Evolutionary conservation across 2,113 vertebrate genomes (phyloP).

Genomic region (Poicephalus gulielmi): DNA sequence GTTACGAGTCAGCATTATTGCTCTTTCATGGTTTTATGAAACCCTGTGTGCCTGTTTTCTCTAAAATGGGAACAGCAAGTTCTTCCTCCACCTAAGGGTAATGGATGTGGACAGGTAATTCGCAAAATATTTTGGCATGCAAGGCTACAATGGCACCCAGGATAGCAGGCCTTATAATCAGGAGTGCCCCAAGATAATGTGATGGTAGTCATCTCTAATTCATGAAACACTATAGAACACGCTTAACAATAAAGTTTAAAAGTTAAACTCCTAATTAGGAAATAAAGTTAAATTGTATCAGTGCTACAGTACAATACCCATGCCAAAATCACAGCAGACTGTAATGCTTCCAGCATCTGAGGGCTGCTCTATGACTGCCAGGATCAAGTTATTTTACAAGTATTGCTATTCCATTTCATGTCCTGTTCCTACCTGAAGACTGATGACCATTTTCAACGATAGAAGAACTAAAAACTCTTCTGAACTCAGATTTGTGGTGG

Average conservation of each 20-base stretch:
- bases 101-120: background rate
- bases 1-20: background rate
- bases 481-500: slow-evolving; percentile 48
- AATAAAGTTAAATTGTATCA: background rate
- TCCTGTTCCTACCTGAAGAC: slow-evolving; percentile 62
- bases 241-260: background rate
- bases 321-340: background rate
- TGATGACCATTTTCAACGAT: slow-evolving; percentile 75
- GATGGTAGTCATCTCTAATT: background rate
- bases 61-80: background rate
- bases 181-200: background rate
- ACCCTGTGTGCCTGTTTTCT: background rate
- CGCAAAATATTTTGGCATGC: background rate
- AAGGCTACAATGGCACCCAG: background rate
- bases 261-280: background rate
- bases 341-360: background rate
- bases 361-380: background rate
- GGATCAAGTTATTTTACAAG: background rate
- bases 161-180: background rate
- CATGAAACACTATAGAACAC: background rate
- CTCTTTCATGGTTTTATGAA: background rate
- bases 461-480: slow-evolving; percentile 51
- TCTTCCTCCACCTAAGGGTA: background rate
- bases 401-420: background rate
- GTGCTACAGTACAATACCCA: background rate